These are phyloP conservation scores for Thermophis baileyi DNA, from an alignment of 2,113 vertebrate species.

Conservation along the genomic window DNA sequence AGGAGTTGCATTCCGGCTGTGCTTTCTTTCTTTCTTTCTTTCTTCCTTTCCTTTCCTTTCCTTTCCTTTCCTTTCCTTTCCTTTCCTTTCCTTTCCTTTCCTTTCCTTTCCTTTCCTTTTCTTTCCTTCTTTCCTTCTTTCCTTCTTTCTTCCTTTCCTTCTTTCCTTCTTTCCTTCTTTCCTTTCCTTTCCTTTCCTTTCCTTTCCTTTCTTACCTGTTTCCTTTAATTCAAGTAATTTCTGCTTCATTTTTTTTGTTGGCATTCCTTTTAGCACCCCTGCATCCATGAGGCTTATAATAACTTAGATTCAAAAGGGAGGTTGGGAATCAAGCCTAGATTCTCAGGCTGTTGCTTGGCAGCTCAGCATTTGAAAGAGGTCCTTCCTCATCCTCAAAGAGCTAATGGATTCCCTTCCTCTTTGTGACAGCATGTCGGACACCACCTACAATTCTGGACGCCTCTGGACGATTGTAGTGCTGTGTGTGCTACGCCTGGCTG, in stretches of 20 bases:
- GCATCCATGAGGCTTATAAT: neutral
- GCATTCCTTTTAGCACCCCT: neutral
- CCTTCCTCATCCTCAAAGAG: neutral
- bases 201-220: neutral
- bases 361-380: neutral
- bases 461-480: conserved; percentile 82
- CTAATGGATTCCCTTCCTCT: neutral
- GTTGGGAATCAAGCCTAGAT: neutral
- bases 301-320: neutral
- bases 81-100: too few relatives aligned
- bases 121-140: too few relatives aligned
- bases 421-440: conserved; percentile 76
- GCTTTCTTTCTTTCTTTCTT: too few relatives aligned
- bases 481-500: conserved; percentile 75
- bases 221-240: neutral
- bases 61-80: too few relatives aligned
- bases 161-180: too few relatives aligned
- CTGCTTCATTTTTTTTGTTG: neutral
- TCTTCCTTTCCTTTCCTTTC: too few relatives aligned
- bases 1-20: neutral
- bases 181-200: too few relatives aligned
- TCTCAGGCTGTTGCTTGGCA: neutral
- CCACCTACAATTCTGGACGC: conserved; percentile 76
- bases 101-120: neutral
- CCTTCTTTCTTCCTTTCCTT: too few relatives aligned